These are phyloP conservation scores for Xiphydria camelus DNA, from an alignment of 2,888 invertebrate genomes.

Conservation along the genomic window DNA sequence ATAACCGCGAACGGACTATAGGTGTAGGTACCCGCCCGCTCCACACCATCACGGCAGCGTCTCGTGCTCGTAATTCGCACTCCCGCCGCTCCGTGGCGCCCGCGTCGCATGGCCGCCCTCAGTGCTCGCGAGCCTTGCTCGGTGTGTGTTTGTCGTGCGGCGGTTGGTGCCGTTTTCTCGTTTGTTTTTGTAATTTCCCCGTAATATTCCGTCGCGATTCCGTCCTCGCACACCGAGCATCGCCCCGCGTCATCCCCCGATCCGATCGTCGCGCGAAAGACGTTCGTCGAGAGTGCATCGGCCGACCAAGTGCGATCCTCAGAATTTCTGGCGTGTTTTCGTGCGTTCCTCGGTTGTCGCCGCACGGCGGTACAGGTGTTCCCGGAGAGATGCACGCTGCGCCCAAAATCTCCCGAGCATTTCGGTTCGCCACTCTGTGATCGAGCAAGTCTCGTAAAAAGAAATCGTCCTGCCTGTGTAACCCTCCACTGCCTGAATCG, in stretches of 20 bases:
- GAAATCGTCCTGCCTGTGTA: constrained; percentile 5
- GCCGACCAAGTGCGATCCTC: background rate
- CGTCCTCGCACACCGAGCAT: constrained; percentile 6
- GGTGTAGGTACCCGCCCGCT: too few relatives aligned
- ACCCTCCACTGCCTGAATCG: constrained; percentile 22
- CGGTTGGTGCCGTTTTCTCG: constrained; percentile 25
- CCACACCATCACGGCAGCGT: too few relatives aligned
- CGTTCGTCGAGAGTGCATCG: background rate
- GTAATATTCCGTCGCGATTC: constrained; percentile 28
- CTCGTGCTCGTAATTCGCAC: constrained; percentile 13
- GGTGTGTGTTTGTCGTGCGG: constrained; percentile 47
- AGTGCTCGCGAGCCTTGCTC: constrained; percentile 53
- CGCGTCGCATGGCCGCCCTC: constrained; percentile 50
- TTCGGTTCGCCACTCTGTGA: background rate
- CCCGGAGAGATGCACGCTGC: background rate
- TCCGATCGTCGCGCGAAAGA: background rate
- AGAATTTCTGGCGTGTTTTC: too few relatives aligned
- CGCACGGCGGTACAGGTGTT: background rate
- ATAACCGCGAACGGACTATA: too few relatives aligned
- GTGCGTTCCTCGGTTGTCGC: too few relatives aligned
- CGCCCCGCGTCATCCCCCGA: background rate
- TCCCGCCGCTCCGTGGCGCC: constrained; percentile 37
- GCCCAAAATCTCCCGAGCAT: too few relatives aligned
- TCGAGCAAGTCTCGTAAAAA: background rate
- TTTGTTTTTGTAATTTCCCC: constrained; percentile 15